Percentiles rank a stretch among this genome's conserved stretches.
Conservation (phyloP, 2,113 vertebrate genomes). For the Pogonocichla stellata region DNA sequence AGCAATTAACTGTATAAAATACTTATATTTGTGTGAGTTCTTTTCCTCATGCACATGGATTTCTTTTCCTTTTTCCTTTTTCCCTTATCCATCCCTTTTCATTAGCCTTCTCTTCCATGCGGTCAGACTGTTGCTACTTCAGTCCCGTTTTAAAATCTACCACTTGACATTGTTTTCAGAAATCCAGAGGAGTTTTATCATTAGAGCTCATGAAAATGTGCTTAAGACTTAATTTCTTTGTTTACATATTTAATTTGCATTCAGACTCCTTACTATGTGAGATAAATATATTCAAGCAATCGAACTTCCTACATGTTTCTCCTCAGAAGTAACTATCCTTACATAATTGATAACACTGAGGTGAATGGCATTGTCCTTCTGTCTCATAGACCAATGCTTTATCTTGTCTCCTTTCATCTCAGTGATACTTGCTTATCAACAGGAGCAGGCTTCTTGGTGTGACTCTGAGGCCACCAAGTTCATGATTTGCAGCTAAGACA, state of each 20-base stretch:
- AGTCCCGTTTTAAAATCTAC: neutral
- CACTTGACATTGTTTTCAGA: neutral
- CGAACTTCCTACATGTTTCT: conserved; percentile 9
- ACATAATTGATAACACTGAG: conserved; percentile 15
- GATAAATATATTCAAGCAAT: conserved; percentile 51
- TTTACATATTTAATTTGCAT: conserved; percentile 40
- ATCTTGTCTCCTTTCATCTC: conserved; percentile 23
- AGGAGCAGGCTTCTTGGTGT: conserved; percentile 14
- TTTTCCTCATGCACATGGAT: neutral
- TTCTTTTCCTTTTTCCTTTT: neutral
- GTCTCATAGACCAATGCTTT: neutral
- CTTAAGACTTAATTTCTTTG: neutral
- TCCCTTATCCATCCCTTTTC: neutral
- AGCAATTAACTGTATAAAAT: neutral
- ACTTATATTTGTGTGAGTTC: neutral
- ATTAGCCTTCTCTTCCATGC: neutral
- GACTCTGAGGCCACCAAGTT: neutral
- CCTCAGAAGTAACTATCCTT: neutral
- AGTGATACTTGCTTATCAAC: conserved; percentile 67
- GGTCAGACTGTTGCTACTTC: neutral
- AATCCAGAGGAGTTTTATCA: neutral
- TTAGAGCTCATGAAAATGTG: neutral
- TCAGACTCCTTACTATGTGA: conserved; percentile 38
- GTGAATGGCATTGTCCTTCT: conserved; percentile 31
- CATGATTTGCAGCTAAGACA: neutral